These are phyloP conservation scores for Erpornis zantholeuca DNA, from an alignment of 2,113 vertebrate genomes.

Conservation along the genomic window DNA sequence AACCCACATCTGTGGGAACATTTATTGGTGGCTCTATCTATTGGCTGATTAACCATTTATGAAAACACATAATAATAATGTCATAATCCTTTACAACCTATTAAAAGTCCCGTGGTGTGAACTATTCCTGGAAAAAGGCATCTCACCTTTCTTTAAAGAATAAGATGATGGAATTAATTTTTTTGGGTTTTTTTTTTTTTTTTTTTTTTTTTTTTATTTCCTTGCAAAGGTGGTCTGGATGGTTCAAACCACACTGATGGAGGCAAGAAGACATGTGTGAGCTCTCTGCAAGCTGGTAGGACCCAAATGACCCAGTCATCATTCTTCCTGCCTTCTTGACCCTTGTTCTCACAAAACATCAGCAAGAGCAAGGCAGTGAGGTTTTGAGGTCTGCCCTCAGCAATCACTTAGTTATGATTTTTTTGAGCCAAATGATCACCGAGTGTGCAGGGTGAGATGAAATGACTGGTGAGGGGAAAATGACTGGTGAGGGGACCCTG, in stretches of 20 bases:
- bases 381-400: not conserved
- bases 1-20: not conserved
- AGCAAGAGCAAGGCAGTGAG: not conserved
- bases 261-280: not conserved
- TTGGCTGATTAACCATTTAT: not conserved
- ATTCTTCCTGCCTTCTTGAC: not conserved
- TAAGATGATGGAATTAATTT: not conserved
- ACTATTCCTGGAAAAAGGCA: not conserved
- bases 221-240: not conserved
- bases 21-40: not conserved
- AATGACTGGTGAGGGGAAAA: not conserved
- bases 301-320: not conserved
- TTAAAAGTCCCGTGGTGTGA: not conserved
- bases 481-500: not conserved
- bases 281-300: not conserved
- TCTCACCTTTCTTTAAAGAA: not conserved
- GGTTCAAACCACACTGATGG: not conserved
- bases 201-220: not conserved
- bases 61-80: not conserved
- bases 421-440: not conserved
- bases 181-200: no score
- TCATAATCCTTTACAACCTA: not conserved
- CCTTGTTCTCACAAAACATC: not conserved
- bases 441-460: not conserved
- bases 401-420: not conserved